phyloP scores from a whole-genome alignment of 2,797 vertebrate genomes.

The Tamandua tetradactyla region DNA sequence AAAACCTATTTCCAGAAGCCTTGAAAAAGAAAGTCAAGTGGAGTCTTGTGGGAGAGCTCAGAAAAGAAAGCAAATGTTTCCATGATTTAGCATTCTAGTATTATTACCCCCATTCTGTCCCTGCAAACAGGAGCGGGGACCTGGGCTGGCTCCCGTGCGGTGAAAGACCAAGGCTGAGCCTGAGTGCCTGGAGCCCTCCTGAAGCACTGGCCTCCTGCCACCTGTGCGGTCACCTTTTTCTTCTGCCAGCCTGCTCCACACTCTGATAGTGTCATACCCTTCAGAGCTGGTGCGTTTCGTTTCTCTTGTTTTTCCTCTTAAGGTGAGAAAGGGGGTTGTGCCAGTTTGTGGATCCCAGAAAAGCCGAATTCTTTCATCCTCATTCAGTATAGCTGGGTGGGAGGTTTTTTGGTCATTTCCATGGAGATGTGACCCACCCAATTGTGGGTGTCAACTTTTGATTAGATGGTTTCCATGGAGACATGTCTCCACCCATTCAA shows the following conservation, averaged over 20 bases:
- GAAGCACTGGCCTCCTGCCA: too few species aligned
- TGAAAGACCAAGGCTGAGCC: background rate
- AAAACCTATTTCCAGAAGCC: background rate
- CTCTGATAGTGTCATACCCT: background rate
- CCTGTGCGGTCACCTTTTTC: background rate
- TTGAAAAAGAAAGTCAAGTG: background rate
- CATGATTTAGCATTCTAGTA: background rate
- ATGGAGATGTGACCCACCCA: too few species aligned
- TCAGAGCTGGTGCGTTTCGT: background rate
- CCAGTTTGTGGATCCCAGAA: too few species aligned
- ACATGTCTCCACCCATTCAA: too few species aligned
- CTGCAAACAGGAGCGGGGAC: background rate
- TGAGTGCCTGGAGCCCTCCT: background rate
- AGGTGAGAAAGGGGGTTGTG: background rate
- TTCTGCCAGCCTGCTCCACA: background rate
- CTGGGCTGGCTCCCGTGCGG: background rate
- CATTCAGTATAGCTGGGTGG: too few species aligned
- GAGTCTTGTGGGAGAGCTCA: background rate
- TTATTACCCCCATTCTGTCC: background rate
- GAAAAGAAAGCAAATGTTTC: background rate
- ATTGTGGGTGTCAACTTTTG: too few species aligned
- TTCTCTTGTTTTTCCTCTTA: background rate
- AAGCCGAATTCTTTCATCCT: too few species aligned
- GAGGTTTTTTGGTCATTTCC: too few species aligned
- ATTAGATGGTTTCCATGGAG: too few species aligned